phyloP scores from a whole-genome alignment of 2,888 invertebrate genomes.

The Taphrorychus bicolor region DNA sequence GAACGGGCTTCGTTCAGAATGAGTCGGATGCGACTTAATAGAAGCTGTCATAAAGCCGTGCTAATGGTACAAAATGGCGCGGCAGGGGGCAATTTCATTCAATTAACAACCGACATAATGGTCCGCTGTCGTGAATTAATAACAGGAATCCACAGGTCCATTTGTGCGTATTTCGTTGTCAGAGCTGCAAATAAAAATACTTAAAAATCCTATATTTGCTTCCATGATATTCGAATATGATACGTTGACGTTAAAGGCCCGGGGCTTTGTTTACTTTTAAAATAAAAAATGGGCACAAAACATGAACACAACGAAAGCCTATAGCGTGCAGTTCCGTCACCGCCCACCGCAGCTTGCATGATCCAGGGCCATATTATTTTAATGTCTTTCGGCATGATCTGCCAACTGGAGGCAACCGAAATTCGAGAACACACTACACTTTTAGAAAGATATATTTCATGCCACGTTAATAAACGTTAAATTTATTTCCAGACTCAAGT shows the following conservation, averaged over 20 bases:
- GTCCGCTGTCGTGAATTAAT: slow-evolving; percentile 45
- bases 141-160: slow-evolving; percentile 40
- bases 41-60: slow-evolving; percentile 48
- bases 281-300: slow-evolving; percentile 18
- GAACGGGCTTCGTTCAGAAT: slow-evolving; percentile 34
- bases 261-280: slow-evolving; percentile 7
- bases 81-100: slow-evolving; percentile 51
- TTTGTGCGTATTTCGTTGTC: slow-evolving; percentile 24
- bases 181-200: background rate
- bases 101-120: slow-evolving; percentile 53
- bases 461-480: background rate
- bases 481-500: no score
- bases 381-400: slow-evolving; percentile 58
- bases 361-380: slow-evolving; percentile 57
- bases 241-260: background rate
- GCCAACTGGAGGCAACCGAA: slow-evolving; percentile 45
- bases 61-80: slow-evolving; percentile 50
- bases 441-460: slow-evolving; percentile 30
- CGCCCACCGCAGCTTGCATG: slow-evolving; percentile 59
- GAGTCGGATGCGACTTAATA: slow-evolving; percentile 47
- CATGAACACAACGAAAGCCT: slow-evolving; percentile 39
- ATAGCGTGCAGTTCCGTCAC: slow-evolving; percentile 59
- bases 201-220: no score
- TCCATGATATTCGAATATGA: no score
- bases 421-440: slow-evolving; percentile 30